These are phyloP conservation scores for Macaria liturata DNA, from an alignment of 2,888 invertebrate species.

Conservation along the genomic window DNA sequence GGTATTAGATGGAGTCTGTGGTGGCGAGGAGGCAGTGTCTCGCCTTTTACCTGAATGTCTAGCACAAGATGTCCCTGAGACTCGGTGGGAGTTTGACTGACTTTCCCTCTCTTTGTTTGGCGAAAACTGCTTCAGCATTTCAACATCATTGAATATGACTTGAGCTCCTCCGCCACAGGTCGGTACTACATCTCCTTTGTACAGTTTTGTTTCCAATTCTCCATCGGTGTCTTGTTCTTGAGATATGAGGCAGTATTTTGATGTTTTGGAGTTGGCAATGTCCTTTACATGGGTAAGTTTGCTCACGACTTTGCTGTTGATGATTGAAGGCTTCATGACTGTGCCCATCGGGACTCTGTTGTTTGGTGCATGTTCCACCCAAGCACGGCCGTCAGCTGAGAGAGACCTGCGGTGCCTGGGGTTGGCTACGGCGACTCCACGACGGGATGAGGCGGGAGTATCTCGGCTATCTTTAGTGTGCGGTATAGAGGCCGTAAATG, in stretches of 20 bases:
- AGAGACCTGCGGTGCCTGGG: slow-evolving; percentile 90
- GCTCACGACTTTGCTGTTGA: slow-evolving; percentile 91
- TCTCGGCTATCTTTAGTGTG: slow-evolving; percentile 53
- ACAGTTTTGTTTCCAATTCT: slow-evolving; percentile 95
- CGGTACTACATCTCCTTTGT: slow-evolving; percentile 97
- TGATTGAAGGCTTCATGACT: slow-evolving; percentile 92
- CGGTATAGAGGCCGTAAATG: slow-evolving; percentile 57
- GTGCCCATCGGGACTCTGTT: slow-evolving; percentile 93
- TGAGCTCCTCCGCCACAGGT: slow-evolving; percentile 98
- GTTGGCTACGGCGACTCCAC: slow-evolving; percentile 88
- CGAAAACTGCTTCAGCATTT: slow-evolving; percentile 92
- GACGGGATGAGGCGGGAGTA: slow-evolving; percentile 64
- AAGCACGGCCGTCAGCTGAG: slow-evolving; percentile 89
- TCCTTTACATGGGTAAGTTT: slow-evolving; percentile 91
- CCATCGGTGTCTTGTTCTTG: slow-evolving; percentile 97
- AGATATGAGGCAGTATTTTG: slow-evolving; percentile 95
- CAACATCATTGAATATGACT: slow-evolving; percentile 97
- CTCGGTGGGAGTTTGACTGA: slow-evolving; percentile 51
- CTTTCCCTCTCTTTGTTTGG: slow-evolving; percentile 76
- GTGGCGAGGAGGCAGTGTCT: slow-evolving; percentile 67
- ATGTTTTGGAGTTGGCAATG: slow-evolving; percentile 86
- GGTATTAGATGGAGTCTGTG: slow-evolving; percentile 71
- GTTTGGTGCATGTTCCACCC: slow-evolving; percentile 95
- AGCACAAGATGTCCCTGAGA: slow-evolving; percentile 60
- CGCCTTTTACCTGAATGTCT: slow-evolving; percentile 72